Conservation (phyloP, 30 jellyfish, hydroid and myxozoan species). For the Rhopilema esculentum region DNA sequence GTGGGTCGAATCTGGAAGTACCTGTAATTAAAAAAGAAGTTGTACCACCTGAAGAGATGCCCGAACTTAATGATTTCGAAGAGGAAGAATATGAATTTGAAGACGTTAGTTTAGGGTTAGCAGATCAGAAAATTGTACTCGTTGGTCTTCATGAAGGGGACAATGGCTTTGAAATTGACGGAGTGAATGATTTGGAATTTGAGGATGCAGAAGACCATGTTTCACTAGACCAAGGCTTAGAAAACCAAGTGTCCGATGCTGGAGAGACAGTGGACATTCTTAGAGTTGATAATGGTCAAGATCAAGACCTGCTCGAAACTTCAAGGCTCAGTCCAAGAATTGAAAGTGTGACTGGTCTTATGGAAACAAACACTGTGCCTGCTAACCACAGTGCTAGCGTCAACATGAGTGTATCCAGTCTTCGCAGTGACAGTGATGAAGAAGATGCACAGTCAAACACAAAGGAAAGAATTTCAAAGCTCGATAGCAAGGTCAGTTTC, state of each 20-base stretch:
- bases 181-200: conserved; percentile 50
- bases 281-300: conserved; percentile 38
- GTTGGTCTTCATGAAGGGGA: conserved; percentile 85
- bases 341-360: conserved; percentile 72
- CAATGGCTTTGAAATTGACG: conserved; percentile 58
- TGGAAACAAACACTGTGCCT: conserved; percentile 67
- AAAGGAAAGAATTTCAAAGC: conserved; percentile 24
- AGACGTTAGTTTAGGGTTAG: conserved; percentile 43
- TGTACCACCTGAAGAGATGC: conserved; percentile 1
- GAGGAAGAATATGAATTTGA: conserved; percentile 25
- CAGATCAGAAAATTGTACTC: conserved; percentile 68
- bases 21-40: background rate
- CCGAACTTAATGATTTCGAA: background rate
- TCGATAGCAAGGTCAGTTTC: conserved; percentile 42
- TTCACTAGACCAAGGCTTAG: background rate
- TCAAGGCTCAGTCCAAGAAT: conserved; percentile 69
- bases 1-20: background rate
- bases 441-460: conserved; percentile 46
- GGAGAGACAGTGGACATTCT: conserved; percentile 2
- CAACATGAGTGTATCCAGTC: conserved; percentile 75
- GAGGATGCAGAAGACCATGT: conserved; percentile 19
- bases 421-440: conserved; percentile 68
- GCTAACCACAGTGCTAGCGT: conserved; percentile 78
- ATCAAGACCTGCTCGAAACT: conserved; percentile 63
- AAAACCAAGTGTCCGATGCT: background rate